phyloP scores from a whole-genome alignment of 2,797 vertebrate species.

The Coregonus ussuriensis region DNA sequence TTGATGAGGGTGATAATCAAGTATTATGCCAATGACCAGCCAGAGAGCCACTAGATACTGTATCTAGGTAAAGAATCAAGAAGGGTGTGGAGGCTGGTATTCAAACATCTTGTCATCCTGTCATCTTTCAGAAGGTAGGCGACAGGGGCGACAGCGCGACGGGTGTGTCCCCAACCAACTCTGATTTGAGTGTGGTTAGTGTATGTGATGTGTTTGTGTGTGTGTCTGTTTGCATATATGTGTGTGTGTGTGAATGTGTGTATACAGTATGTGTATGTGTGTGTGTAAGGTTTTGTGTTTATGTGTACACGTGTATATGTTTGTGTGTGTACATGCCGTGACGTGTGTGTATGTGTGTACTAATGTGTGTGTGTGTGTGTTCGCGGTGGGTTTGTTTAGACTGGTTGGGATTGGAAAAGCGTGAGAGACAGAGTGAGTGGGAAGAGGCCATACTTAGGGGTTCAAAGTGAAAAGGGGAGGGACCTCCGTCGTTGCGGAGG shows the following conservation, averaged over 20 bases:
- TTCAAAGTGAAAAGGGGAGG: conserved; percentile 76
- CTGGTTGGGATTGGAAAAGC: conserved; percentile 74
- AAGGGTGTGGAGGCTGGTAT: neutral
- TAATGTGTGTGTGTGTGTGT: conserved; percentile 34
- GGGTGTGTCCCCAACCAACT: conserved; percentile 56
- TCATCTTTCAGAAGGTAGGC: conserved; percentile 28
- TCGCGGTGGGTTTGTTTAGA: conserved; percentile 72
- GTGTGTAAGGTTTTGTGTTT: conserved; percentile 40
- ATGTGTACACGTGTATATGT: conserved; percentile 18
- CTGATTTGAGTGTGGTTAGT: conserved; percentile 48
- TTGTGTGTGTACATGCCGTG: conserved; percentile 5
- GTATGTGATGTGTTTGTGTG: conserved; percentile 5
- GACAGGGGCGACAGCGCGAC: conserved; percentile 34
- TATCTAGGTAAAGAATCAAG: too few species aligned
- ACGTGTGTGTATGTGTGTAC: conserved; percentile 29
- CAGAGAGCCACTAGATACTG: neutral
- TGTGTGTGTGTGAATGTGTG: conserved; percentile 25
- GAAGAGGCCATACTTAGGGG: conserved; percentile 72
- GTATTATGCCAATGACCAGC: neutral
- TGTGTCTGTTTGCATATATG: conserved; percentile 32
- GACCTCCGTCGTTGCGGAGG: conserved; percentile 71
- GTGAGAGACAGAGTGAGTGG: conserved; percentile 76
- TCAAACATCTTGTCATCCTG: neutral
- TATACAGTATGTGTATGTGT: conserved; percentile 30
- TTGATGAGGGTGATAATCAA: neutral